phyloP scores from a whole-genome alignment of 2,888 invertebrate genomes.

The Caenorhabditis afra region DNA sequence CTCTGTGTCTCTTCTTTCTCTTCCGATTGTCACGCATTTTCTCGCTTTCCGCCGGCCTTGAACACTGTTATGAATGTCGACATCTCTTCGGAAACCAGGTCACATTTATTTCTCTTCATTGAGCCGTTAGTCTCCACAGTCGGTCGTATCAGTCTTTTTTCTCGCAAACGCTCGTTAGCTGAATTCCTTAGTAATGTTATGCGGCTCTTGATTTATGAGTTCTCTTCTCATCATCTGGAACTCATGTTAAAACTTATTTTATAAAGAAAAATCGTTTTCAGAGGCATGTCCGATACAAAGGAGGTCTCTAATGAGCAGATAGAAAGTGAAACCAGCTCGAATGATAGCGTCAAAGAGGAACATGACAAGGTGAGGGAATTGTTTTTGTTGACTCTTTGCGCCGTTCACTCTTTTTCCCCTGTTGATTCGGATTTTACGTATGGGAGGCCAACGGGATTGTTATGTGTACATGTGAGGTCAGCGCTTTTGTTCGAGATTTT shows the following conservation, averaged over 20 bases:
- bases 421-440: constrained; percentile 32
- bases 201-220: no score
- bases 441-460: constrained; percentile 6
- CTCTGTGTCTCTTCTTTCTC: constrained; percentile 3
- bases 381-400: constrained; percentile 21
- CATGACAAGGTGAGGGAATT: constrained; percentile 33
- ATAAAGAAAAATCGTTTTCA: no score
- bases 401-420: constrained; percentile 8
- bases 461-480: constrained; percentile 26
- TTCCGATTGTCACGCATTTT: constrained; percentile 15
- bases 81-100: constrained; percentile 22
- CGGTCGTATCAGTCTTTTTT: no score
- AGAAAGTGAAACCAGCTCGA: constrained; percentile 22
- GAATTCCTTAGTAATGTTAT: no score
- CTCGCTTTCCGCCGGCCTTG: constrained; percentile 35
- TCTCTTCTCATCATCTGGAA: no score
- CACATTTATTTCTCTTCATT: no score
- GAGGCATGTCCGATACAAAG: constrained; percentile 40
- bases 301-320: constrained; percentile 30
- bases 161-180: no score
- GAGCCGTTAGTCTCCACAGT: no score
- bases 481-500: constrained; percentile 3
- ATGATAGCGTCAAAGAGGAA: constrained; percentile 32
- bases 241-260: no score
- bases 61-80: constrained; percentile 20